Base-by-base conservation (phyloP, 1,140 invertebrate genomes). In the Cydia splendana region DNA sequence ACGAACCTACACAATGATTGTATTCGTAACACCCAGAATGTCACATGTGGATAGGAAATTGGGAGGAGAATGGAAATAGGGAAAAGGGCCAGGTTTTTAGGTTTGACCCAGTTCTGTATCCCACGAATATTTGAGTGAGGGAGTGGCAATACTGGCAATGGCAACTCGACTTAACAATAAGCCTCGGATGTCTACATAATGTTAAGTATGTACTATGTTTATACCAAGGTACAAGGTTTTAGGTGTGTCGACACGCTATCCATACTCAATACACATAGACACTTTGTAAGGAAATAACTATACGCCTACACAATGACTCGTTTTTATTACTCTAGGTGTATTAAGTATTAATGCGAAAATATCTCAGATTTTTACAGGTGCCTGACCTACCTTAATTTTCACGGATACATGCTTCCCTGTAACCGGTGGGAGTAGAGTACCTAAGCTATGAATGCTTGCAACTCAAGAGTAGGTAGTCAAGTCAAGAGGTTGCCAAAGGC, bases 131-230 rank as follows among this genome's bases (percentile, higher is more conserved):
- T 89, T 87, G 78, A 87, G 76, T 79, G 74, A 78, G 85, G 88
- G 88, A 86, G 87, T 89, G 88, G 88, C 87, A 83, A 81, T 7
- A 86, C 85, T 89, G 88, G 88, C 87, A 83, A 81, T 7, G 12
- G 12, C 45, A 48, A 13, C 80, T 85, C 80, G 77, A 78, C 78
- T 74, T 79, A 78, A 82, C 78, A 79, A 81, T 77, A 77, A 71
- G 76, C 75, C 73, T 78, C 65, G 74, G 65, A 77, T 78, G n/a
- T 76, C 34, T 76, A 18, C 34, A 20, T 71, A 69, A 42, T 24
- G n/a, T 71, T 71, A 18, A 71, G 67, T 71, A 42, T 69, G n/a
- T 42, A 67, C 4, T 71, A 18, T 2, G 15, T 34, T 15, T 34
- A 38, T 71, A 42, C 67, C 18, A 71, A 42, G 20, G 57, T 38